Percentiles rank a stretch among this genome's conserved stretches.
Conservation (phyloP, 2,797 vertebrate species). For the Coendou prehensilis region DNA sequence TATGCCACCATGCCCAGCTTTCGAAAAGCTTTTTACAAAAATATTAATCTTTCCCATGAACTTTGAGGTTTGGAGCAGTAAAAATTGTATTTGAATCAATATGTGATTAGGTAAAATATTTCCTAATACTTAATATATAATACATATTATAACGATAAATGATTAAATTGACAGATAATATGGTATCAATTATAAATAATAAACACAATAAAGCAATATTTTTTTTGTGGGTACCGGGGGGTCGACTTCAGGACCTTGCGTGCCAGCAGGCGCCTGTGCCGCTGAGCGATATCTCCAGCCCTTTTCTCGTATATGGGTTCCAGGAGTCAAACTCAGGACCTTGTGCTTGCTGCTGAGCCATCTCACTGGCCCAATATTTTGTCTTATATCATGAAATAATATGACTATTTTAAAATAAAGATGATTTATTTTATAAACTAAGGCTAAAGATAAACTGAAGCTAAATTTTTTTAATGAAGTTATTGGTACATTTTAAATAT, state of each 20-base stretch:
- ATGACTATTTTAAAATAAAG: background rate
- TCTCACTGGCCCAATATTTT: background rate
- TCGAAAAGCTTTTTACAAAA: background rate
- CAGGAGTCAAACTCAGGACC: too few relatives aligned
- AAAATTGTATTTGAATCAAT: background rate
- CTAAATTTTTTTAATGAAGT: background rate
- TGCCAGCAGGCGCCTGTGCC: too few relatives aligned
- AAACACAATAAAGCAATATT: background rate
- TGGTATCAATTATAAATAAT: background rate
- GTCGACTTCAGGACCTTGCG: too few relatives aligned
- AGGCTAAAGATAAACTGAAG: background rate
- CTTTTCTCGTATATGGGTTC: too few relatives aligned
- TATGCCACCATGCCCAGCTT: background rate
- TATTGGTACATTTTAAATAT: background rate
- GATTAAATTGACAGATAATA: background rate
- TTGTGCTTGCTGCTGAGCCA: too few relatives aligned
- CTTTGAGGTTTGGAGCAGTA: background rate
- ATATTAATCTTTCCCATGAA: background rate
- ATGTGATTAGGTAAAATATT: background rate
- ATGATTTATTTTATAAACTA: background rate
- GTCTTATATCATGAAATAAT: background rate
- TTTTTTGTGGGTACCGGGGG: too few relatives aligned
- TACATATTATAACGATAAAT: background rate
- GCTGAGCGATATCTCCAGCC: too few relatives aligned
- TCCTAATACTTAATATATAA: background rate